Conservation (phyloP, 2,888 invertebrate species). For the Agrochola lota region DNA sequence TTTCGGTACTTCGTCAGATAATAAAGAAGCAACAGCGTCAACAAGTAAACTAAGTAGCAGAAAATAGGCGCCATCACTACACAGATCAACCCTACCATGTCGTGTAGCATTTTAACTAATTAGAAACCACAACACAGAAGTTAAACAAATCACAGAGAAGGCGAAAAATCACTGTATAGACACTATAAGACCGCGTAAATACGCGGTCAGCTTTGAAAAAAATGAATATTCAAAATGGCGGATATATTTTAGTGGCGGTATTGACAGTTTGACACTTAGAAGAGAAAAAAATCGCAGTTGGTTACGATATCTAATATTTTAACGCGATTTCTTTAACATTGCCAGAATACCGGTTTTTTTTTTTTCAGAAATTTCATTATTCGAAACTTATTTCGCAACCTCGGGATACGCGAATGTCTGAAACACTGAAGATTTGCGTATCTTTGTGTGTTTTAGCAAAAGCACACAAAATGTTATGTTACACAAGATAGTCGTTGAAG, state of each 20-base stretch:
- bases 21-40: constrained; percentile 64
- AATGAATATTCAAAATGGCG: constrained; percentile 14
- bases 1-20: constrained; percentile 48
- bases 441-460: constrained; percentile 53
- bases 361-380: not conserved
- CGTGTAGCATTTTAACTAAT: constrained; percentile 61
- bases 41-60: constrained; percentile 72
- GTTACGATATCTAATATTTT: not conserved
- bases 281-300: not conserved
- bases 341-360: too few species aligned
- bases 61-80: constrained; percentile 74
- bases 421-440: constrained; percentile 47
- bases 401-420: constrained; percentile 43
- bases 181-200: not conserved
- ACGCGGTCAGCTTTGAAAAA: not conserved
- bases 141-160: not conserved
- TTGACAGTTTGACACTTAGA: not conserved
- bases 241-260: not conserved
- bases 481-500: constrained; percentile 53
- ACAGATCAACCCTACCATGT: constrained; percentile 70
- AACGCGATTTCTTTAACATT: not conserved
- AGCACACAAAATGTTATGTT: constrained; percentile 48
- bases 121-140: not conserved
- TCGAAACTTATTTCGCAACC: constrained; percentile 6
- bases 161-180: not conserved